Conservation (phyloP, 2,888 invertebrate species). For the Synanthedon andrenaeformis region DNA sequence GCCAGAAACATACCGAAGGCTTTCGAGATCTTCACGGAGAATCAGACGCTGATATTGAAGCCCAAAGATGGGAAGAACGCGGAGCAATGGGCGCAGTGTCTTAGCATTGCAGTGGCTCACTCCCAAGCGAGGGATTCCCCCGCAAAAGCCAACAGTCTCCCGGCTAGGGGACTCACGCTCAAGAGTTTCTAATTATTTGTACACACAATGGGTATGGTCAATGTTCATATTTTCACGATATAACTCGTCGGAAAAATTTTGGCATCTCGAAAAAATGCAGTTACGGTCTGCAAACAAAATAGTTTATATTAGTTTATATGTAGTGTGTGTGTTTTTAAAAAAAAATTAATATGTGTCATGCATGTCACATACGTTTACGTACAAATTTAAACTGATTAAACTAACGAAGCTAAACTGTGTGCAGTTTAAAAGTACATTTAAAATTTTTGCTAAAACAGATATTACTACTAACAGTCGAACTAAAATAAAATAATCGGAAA, state of each 20-base stretch:
- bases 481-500: no score
- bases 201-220: neutral
- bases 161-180: constrained; percentile 58
- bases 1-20: constrained; percentile 94
- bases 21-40: constrained; percentile 95
- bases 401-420: no score
- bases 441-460: no score
- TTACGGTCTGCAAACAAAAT: neutral
- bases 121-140: constrained; percentile 76
- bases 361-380: no score
- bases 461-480: no score
- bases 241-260: no score
- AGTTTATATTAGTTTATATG: no score
- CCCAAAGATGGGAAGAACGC: constrained; percentile 95
- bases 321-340: no score
- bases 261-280: neutral
- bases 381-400: no score
- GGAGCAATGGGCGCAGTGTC: constrained; percentile 95
- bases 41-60: constrained; percentile 92
- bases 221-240: neutral
- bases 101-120: constrained; percentile 93
- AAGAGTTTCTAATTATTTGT: constrained; percentile 42
- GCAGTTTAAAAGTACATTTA: no score
- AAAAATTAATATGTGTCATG: no score
- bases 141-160: constrained; percentile 62